Base-by-base conservation (phyloP, 30 jellyfish, hydroid and myxozoan genomes). In the Chrysaora quinquecirrha region DNA sequence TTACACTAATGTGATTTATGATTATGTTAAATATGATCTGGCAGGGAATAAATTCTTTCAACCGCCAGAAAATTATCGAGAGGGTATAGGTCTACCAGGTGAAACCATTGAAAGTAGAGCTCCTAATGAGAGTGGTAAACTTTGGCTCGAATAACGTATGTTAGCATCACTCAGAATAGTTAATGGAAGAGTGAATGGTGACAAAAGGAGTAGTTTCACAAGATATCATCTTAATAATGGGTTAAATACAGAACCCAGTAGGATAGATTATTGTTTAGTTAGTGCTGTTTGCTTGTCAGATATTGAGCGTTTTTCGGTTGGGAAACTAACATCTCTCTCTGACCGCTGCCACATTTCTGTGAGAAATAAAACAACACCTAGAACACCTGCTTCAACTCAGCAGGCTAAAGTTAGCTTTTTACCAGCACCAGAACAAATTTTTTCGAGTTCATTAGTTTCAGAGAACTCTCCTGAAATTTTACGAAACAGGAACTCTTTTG, bases 101-200 rank as follows among this genome's bases (percentile, higher is more conserved):
- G 50, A 0, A 64, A 64, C 23, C 48, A 21, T 64, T 14, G 77
- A 64, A 48, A 0, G n/a, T 20, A 64, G 77, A 29, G 77, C 50
- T 21, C 77, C 77, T 16, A 64, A 64, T 30, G 77, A 64, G 77
- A 64, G 50, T 64, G 77, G 77, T 12, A 64, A 64, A 64, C 4
- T 29, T 12, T 33, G 23, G n/a, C 77, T 64, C 21, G 50, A 64
- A 43, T 43, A 6, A 16, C 16, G 58, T 43, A 16, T 9, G 58
- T 43, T 43, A 43, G 58, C 58, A 43, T 43, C 58, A 43, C 58
- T 43, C 58, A 43, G 58, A 43, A 43, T 43, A 9, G 58, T 43
- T 6, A 43, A 43, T 43, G 58, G 58, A 43, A 43, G 58, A 43
- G 58, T 43, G 58, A 43, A 43, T 43, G 58, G 58, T 6, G 58